Evolutionary conservation across 2,888 invertebrate genomes (phyloP), one percentile per base, ranked within the genome.

Genomic region (Harmothoe impar): DNA sequence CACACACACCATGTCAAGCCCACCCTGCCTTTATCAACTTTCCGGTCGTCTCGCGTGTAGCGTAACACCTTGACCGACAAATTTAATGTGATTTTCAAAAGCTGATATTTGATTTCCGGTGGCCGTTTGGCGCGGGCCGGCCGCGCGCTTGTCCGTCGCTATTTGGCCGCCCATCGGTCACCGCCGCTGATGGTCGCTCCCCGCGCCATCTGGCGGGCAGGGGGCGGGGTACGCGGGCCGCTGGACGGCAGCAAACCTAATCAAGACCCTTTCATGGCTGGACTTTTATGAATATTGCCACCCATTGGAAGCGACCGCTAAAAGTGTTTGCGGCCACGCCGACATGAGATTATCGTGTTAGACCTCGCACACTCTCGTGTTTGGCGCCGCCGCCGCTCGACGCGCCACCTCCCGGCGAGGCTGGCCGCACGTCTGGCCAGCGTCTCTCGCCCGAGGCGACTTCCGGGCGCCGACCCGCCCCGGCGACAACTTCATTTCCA

Each of bases 301-400:
- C 54, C 86, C 86, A 86, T 54, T 54, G 86, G 86, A 84, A 35
- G 84, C 84, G 84, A 84, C 84, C 84, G 86, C 86, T 86, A 86
- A 86, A 54, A 86, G 86, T 86, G 86, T 86, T 86, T 86, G 86
- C 54, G 56, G 25, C 25, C 52, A 29, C 86, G 86, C 86, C 86
- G 56, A 86, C 86, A 86, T 86, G 51, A 17, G 33, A 29, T 86
- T 86, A 86, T 86, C 86, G 25, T 33, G 86, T 86, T 86, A 86
- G 54, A 86, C 17, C 29, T 52, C 86, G 86, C 54, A 29, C 86
- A 25, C 31, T 86, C 86, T 43, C 86, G 31, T 86, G 86, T 86
- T 86, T 86, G 56, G 86, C 56, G 52, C 86, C 54, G 86, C 56
- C 86, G 43, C 51, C 43, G 51, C 84, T 72, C 54, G 54, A 29